Base-by-base conservation (phyloP, 2,888 invertebrate species). In the Willowsia nigromaculata region DNA sequence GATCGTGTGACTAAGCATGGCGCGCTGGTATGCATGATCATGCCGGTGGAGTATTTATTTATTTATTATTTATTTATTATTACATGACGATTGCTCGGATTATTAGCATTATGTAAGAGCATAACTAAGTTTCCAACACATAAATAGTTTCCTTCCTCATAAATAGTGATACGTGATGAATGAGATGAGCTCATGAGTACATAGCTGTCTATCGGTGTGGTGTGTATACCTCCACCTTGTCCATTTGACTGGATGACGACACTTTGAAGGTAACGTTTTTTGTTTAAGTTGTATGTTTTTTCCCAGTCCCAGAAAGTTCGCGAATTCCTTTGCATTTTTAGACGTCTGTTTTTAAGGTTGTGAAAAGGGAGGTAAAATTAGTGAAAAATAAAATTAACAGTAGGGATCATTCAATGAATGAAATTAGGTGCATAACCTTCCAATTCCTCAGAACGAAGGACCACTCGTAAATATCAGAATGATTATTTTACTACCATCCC, bases 331-430 rank as follows among this genome's bases (percentile, higher is more conserved):
- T 11, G 56, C 25, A 56, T 27, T 22, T 56, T 25, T 27, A 27
- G 25, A 25, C 56, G 2, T 1, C 56, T 11, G 5, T 11, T 7
- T 56, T 25, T 56, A 56, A 56, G 53, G 53, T 9, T 43, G 13
- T 43, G 13, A 43, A 3, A 43, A 3, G 43, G 13, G 71, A 43
- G 40, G 43, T 71, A 43, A 76, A 76, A 76, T 76, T 76, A 76
- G 76, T 30, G 18, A 33, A 47, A 50, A 76, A 76, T 76, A 76
- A 74, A 76, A 76, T 76, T 76, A 76, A 53, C 76, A 76, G 76
- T 76, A 76, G 76, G 76, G 76, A 76, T 50, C 76, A 53, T 76
- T 11, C 50, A 76, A 76, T 53, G 50, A 76, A 33, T 76, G 50
- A 30, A 50, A 76, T 53, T 53, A 50, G 50, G 47, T 76, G 76